A percentile compares a stretch with the other conserved stretches of the same genome.
Conservation (phyloP, 2,888 invertebrate genomes). For the Schizaphis graminum region DNA sequence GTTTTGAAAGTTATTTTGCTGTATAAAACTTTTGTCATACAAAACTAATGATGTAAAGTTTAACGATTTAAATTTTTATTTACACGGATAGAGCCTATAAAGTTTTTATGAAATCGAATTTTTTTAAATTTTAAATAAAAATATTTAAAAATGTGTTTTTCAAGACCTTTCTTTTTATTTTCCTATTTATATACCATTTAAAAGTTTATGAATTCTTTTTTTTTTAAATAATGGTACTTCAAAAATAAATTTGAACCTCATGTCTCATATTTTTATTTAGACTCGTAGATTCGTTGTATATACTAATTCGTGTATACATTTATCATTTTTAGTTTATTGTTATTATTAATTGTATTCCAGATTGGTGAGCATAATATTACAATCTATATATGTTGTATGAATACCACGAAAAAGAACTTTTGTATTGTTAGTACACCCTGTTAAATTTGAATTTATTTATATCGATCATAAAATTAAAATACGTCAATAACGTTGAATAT, state of each 20-base stretch:
- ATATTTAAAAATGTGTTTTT: background rate
- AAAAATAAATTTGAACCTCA: background rate
- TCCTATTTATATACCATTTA: background rate
- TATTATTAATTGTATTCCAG: too few relatives aligned
- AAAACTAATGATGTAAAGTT: conserved; percentile 34
- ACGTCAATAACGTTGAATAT: background rate
- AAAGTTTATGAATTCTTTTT: background rate
- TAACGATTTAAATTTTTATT: conserved; percentile 25
- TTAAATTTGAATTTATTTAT: background rate
- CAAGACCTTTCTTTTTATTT: background rate
- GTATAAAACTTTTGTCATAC: conserved; percentile 19
- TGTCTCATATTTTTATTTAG: background rate
- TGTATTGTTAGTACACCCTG: background rate
- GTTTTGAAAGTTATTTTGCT: conserved; percentile 24
- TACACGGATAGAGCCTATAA: background rate
- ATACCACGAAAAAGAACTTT: too few relatives aligned
- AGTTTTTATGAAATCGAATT: background rate
- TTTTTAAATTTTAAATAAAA: background rate
- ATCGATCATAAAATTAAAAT: background rate
- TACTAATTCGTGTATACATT: background rate
- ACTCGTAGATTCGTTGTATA: background rate
- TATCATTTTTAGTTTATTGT: background rate
- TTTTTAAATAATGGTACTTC: background rate
- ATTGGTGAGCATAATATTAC: too few relatives aligned
- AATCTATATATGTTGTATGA: too few relatives aligned